phyloP scores from a whole-genome alignment of 2,797 vertebrate genomes.

The Betta splendens region DNA sequence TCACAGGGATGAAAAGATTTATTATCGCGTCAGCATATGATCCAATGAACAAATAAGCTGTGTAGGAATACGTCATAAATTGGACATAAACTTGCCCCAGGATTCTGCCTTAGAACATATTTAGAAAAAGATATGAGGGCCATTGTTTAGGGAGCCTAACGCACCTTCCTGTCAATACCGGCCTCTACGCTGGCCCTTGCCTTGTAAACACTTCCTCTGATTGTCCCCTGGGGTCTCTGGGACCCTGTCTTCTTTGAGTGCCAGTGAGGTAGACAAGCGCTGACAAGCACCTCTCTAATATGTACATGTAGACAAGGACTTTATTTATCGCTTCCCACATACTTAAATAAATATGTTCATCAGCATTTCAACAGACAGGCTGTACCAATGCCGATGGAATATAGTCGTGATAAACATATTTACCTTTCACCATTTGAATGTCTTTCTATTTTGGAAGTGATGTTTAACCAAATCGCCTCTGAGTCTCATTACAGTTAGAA shows the following conservation, averaged over 20 bases:
- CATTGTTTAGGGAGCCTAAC: slow-evolving; percentile 37
- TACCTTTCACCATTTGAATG: background rate
- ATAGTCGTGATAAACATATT: slow-evolving; percentile 17
- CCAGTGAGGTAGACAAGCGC: too few relatives aligned
- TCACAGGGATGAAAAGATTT: too few relatives aligned
- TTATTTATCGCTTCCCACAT: slow-evolving; percentile 1
- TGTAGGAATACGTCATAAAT: too few relatives aligned
- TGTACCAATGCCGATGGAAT: slow-evolving; percentile 20
- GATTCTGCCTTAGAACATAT: too few relatives aligned
- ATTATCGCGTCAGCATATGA: too few relatives aligned
- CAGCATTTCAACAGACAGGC: background rate
- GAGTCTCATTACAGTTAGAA: slow-evolving; percentile 30
- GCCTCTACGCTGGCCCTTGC: slow-evolving; percentile 12
- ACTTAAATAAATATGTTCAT: background rate
- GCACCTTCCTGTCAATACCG: slow-evolving; percentile 53
- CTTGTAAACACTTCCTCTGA: slow-evolving; percentile 58
- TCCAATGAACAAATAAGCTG: too few relatives aligned
- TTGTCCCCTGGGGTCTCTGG: slow-evolving; percentile 47
- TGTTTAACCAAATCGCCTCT: slow-evolving; percentile 5
- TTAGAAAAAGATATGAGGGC: too few relatives aligned
- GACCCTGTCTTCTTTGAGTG: slow-evolving; percentile 25
- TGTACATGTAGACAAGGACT: background rate
- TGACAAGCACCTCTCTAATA: slow-evolving; percentile 8
- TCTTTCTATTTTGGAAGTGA: slow-evolving; percentile 14
- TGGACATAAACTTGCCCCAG: too few relatives aligned